phyloP scores from a whole-genome alignment of 1,140 invertebrate species.

The Drosophila ironensis region DNA sequence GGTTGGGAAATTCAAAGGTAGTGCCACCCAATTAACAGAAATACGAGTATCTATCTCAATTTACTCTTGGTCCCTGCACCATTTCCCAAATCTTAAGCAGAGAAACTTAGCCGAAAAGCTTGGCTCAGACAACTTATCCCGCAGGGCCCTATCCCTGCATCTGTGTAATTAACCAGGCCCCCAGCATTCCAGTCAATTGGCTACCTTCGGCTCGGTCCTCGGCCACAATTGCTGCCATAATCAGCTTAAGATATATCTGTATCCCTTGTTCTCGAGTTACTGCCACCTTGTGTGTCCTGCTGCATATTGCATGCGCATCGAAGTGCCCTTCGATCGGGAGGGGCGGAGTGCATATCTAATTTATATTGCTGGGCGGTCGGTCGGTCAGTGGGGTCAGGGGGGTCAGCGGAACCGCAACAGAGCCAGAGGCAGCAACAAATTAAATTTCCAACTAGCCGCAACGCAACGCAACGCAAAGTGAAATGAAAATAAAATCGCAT shows the following conservation, averaged over 20 bases:
- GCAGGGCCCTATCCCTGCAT: background rate
- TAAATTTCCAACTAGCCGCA: constrained; percentile 63
- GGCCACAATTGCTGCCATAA: constrained; percentile 16
- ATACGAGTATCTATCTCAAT: too few species aligned
- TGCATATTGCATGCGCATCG: background rate
- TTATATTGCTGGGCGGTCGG: constrained; percentile 1
- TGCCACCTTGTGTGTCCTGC: background rate
- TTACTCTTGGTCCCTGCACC: too few species aligned
- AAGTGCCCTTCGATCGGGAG: background rate
- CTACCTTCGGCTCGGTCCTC: constrained; percentile 5
- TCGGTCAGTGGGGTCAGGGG: background rate
- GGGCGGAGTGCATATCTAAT: constrained; percentile 7
- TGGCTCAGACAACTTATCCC: too few species aligned
- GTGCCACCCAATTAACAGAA: too few species aligned
- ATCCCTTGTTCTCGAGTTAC: background rate
- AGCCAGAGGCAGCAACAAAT: constrained; percentile 46
- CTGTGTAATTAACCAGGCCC: background rate
- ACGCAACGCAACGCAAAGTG: constrained; percentile 58
- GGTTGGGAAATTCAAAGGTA: too few species aligned
- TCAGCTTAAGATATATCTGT: constrained; percentile 12
- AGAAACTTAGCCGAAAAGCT: too few species aligned
- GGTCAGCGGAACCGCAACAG: constrained; percentile 11
- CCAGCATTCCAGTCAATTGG: background rate
- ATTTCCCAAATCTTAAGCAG: too few species aligned
- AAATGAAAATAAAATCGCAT: constrained; percentile 69